phyloP scores from a whole-genome alignment of 2,113 vertebrate genomes.

The Protobothrops mucrosquamatus region DNA sequence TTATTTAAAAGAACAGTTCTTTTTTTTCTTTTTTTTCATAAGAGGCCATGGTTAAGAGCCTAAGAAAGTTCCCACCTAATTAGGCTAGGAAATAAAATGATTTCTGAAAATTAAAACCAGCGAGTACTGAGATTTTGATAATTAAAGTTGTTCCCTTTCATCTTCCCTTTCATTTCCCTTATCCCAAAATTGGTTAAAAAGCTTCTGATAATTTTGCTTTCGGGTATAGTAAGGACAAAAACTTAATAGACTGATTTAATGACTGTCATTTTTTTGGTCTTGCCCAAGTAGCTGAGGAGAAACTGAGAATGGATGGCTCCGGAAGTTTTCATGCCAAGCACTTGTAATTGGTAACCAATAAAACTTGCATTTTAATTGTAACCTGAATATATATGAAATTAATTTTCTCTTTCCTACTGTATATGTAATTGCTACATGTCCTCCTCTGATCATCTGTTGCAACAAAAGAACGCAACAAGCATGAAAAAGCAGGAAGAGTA shows the following conservation, averaged over 20 bases:
- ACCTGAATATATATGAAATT: background rate
- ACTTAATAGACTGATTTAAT: background rate
- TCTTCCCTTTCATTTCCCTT: background rate
- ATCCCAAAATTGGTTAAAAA: background rate
- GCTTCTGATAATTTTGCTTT: background rate
- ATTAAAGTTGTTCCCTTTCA: background rate
- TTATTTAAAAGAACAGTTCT: background rate
- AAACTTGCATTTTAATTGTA: background rate
- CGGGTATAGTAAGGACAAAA: background rate
- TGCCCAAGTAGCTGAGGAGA: background rate
- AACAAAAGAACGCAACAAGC: background rate
- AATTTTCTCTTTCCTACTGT: background rate
- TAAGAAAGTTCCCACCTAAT: background rate
- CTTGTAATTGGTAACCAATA: background rate
- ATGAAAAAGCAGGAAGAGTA: background rate
- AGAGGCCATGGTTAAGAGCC: background rate
- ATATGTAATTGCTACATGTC: background rate
- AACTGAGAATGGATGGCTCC: background rate
- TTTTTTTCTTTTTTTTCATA: background rate
- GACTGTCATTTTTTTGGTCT: background rate
- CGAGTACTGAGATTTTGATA: background rate
- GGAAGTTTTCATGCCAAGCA: background rate
- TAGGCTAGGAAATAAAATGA: background rate
- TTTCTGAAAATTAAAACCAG: background rate
- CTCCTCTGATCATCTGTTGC: background rate